Evolutionary conservation across 2,888 invertebrate species (phyloP).

Genomic region (Zaprionus obscuricornis): DNA sequence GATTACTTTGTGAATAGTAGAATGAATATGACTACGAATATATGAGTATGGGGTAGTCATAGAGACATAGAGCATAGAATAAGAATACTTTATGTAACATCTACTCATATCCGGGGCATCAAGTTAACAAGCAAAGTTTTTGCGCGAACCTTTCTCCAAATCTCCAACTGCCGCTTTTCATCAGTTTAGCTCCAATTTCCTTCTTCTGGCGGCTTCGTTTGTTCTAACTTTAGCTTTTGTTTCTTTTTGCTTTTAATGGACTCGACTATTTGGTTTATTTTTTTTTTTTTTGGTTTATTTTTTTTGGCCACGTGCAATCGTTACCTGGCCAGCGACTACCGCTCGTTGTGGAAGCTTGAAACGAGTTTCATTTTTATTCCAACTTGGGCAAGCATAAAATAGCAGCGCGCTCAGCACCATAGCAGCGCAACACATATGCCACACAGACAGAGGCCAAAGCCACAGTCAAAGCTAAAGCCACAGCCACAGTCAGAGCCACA

Average conservation of each 20-base stretch:
- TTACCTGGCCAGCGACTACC: constrained; percentile 27
- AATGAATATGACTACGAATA: no score
- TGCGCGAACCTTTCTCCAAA: constrained; percentile 31
- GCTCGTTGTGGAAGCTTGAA: constrained; percentile 24
- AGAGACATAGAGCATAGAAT: no score
- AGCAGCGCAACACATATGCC: constrained; percentile 39
- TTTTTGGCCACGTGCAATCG: constrained; percentile 63
- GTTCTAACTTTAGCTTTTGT: no score
- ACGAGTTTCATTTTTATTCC: constrained; percentile 53
- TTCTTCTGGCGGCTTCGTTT: constrained; percentile 54
- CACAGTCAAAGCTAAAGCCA: not conserved
- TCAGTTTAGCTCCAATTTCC: constrained; percentile 58
- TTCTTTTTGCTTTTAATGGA: constrained; percentile 45
- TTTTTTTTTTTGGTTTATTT: no score
- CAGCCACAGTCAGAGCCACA: not conserved
- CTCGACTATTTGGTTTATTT: no score
- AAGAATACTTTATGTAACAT: no score
- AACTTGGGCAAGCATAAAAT: not conserved
- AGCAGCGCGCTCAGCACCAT: constrained; percentile 14
- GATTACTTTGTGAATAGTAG: no score
- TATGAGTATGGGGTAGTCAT: no score
- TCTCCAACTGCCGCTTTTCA: constrained; percentile 12
- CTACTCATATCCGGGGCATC: constrained; percentile 14
- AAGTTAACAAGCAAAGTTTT: constrained; percentile 13
- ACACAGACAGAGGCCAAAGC: constrained; percentile 38